Percentiles rank a stretch among this genome's conserved stretches.
phyloP scores from a whole-genome alignment of 35 echinoderm and acorn worm genomes.

The Apostichopus parvimensis region DNA sequence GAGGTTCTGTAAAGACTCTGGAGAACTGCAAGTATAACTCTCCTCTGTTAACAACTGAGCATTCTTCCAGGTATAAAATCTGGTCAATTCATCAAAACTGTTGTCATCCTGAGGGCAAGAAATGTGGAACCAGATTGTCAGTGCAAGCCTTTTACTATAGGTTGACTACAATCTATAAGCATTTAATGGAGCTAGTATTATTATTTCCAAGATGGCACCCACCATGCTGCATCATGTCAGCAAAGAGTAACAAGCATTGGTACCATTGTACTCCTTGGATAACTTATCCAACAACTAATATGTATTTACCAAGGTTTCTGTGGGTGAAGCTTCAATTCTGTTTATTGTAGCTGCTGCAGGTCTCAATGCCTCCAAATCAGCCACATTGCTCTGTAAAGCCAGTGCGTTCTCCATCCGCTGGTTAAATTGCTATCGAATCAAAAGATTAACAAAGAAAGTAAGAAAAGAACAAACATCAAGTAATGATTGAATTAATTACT shows the following conservation, averaged over 20 bases:
- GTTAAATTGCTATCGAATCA: not conserved
- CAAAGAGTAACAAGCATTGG: too few relatives aligned
- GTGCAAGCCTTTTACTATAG: too few relatives aligned
- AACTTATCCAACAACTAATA: not conserved
- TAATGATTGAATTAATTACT: too few relatives aligned
- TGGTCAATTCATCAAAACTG: slow-evolving; percentile 16
- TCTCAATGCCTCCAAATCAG: not conserved
- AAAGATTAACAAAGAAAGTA: too few relatives aligned
- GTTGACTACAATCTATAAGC: too few relatives aligned
- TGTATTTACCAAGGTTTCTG: not conserved
- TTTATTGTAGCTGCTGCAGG: not conserved
- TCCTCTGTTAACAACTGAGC: not conserved
- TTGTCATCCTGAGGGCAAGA: slow-evolving; percentile 2
- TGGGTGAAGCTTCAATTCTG: not conserved
- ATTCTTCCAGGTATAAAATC: slow-evolving; percentile 32
- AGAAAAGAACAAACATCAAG: too few relatives aligned
- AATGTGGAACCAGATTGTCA: not conserved
- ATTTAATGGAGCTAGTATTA: too few relatives aligned
- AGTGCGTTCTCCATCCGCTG: not conserved
- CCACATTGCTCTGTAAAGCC: not conserved
- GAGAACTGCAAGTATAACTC: not conserved
- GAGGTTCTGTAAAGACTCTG: not conserved
- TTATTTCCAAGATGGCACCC: too few relatives aligned
- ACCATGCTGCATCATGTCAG: too few relatives aligned
- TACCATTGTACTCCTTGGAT: too few relatives aligned